Conservation (phyloP, 2,888 invertebrate genomes). For the Oligia strigilis region DNA sequence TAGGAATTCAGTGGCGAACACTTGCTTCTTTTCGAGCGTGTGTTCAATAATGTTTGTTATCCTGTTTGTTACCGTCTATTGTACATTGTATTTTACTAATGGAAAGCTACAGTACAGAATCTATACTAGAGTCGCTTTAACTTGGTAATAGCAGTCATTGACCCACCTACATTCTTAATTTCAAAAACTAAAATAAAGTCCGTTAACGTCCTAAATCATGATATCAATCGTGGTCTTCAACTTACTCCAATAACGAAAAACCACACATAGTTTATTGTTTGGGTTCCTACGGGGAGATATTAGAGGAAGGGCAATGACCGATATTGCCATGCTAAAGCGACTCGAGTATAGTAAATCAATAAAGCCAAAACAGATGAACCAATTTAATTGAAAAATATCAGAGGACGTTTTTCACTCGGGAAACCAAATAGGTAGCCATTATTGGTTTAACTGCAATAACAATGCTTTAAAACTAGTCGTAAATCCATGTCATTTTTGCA, state of each 20-base stretch:
- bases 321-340: background rate
- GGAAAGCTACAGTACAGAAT: background rate
- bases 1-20: background rate
- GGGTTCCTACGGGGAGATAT: background rate
- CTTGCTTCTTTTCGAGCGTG: background rate
- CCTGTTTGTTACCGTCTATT: background rate
- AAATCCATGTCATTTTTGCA: slow-evolving; percentile 34
- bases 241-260: too few species aligned
- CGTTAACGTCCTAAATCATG: too few species aligned
- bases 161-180: background rate
- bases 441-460: slow-evolving; percentile 34
- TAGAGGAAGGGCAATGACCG: background rate
- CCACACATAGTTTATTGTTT: too few species aligned
- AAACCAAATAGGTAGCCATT: slow-evolving; percentile 21
- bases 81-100: background rate
- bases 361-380: slow-evolving; percentile 28
- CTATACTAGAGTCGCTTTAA: too few species aligned
- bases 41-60: background rate
- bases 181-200: background rate
- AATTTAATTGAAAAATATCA: slow-evolving; percentile 34
- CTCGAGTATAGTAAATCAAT: slow-evolving; percentile 24
- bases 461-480: slow-evolving; percentile 28
- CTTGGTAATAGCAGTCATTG: too few species aligned
- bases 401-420: slow-evolving; percentile 11
- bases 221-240: too few species aligned